Evolutionary conservation across 2,113 vertebrate genomes (phyloP), one percentile per base, ranked within the genome.

Genomic region (Onychostoma macrolepis): DNA sequence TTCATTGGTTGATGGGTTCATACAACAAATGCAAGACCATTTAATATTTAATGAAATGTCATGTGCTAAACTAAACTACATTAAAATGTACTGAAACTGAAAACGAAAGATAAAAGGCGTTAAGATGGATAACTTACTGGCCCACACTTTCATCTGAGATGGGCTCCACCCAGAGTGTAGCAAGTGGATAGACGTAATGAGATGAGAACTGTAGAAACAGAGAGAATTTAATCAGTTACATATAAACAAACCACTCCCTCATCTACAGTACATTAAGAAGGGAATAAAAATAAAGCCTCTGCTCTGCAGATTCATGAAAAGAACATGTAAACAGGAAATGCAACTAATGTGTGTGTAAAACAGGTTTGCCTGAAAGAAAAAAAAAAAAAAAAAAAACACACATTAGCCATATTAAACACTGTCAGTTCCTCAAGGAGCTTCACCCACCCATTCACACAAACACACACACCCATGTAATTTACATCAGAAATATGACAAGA

Each of bases 91-190:
- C 10, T 15, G 61, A 30, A 30, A 12, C 2, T 48, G 10, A 24
- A 74, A 85, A 85, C 17, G 26, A 33, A 17, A 79, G n/a, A n/a
- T 28, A 50, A 13, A 28, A 28, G 30, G 43, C 63, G 26, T n/a
- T 58, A 1, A 12, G 72, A 80, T 48, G 38, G 15, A 1, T 85
- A 90, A 97, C 98, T 97, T 94, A 99, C 98, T 96, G 92, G 80
- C 93, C 95, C 30, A 93, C 92, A 88, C 92, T 53, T 91, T 98
- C 96, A 89, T 98, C 97, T 61, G 96, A 96, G 80, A 99, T 88
- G 48, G 97, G 96, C 91, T 99, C 97, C 72, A 96, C 96, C 98
- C 98, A 99, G 33, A 99, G 92, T 0, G 96, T 98, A 81, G 94
- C 95, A 90, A 99, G 94, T 45, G 96, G 96, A 85, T 97, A 99